A percentile compares a stretch with the other conserved stretches of the same genome.
phyloP scores from a whole-genome alignment of 2,797 vertebrate genomes.

The Ptychadena robeensis region DNA sequence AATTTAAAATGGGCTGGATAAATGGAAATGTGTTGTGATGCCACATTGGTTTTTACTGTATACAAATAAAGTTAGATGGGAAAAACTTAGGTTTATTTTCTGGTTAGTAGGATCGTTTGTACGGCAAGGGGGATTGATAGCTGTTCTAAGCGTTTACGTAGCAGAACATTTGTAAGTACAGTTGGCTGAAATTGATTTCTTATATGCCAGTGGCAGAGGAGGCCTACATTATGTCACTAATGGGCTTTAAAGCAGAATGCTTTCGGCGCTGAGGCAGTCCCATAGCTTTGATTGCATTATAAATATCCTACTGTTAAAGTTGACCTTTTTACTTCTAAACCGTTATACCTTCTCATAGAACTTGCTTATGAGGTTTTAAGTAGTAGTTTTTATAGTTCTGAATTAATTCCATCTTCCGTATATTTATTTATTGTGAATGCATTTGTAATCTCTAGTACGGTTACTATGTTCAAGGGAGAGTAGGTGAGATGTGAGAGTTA shows the following conservation, averaged over 20 bases:
- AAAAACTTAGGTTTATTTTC: slow-evolving; percentile 53
- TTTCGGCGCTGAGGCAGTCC: slow-evolving; percentile 24
- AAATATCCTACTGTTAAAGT: slow-evolving; percentile 29
- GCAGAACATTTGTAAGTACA: slow-evolving; percentile 56
- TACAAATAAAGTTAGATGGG: slow-evolving; percentile 59
- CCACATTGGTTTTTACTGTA: slow-evolving; percentile 58
- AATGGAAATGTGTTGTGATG: slow-evolving; percentile 35
- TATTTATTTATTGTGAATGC: not conserved
- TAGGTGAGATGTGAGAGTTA: too few species aligned
- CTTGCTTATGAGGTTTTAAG: not conserved
- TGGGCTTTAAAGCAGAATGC: slow-evolving; percentile 36
- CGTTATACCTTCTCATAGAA: not conserved
- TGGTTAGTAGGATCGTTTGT: slow-evolving; percentile 49
- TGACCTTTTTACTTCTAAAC: slow-evolving; percentile 6
- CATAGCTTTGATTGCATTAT: slow-evolving; percentile 31
- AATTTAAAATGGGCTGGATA: slow-evolving; percentile 51
- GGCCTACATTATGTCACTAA: slow-evolving; percentile 36
- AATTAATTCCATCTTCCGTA: not conserved
- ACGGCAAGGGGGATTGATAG: slow-evolving; percentile 56
- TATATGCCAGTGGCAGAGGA: slow-evolving; percentile 49
- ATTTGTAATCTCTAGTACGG: not conserved
- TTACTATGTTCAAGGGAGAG: too few species aligned
- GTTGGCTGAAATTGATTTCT: slow-evolving; percentile 56
- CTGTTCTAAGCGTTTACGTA: slow-evolving; percentile 57
- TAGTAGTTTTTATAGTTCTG: not conserved